phyloP scores from a whole-genome alignment of 2,888 invertebrate genomes.

The Lasioglossum leucozonium region DNA sequence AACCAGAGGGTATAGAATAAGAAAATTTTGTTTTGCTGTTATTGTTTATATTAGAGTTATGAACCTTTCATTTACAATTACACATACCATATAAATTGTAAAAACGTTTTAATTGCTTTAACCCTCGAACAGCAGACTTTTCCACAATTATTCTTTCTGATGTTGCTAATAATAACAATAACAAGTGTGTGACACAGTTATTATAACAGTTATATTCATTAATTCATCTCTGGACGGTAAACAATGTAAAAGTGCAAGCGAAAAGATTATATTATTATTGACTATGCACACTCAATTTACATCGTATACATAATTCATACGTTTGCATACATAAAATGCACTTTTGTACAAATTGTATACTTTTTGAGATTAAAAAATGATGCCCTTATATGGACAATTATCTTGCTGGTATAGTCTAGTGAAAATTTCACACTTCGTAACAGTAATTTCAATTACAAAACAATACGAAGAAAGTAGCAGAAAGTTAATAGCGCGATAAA shows the following conservation, averaged over 20 bases:
- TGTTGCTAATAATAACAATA: not conserved
- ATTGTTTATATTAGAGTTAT: no score
- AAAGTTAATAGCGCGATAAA: conserved; percentile 7
- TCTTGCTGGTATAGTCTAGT: not conserved
- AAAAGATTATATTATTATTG: not conserved
- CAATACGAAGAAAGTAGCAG: not conserved
- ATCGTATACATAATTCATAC: not conserved
- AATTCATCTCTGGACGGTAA: not conserved
- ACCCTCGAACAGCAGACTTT: no score
- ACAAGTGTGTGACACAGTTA: not conserved
- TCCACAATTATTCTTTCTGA: no score
- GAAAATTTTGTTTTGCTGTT: no score
- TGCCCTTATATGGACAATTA: not conserved
- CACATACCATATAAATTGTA: no score
- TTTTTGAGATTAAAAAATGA: not conserved
- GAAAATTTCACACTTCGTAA: not conserved
- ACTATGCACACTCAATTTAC: not conserved
- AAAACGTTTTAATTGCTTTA: no score
- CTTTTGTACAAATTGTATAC: not conserved
- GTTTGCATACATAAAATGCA: not conserved
- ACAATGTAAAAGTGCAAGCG: not conserved
- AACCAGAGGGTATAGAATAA: no score
- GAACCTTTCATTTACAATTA: no score
- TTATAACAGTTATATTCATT: no score
- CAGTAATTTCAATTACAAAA: conserved; percentile 29